Conservation (phyloP, 2,888 invertebrate species). For the Ditylenchus weischeri region DNA sequence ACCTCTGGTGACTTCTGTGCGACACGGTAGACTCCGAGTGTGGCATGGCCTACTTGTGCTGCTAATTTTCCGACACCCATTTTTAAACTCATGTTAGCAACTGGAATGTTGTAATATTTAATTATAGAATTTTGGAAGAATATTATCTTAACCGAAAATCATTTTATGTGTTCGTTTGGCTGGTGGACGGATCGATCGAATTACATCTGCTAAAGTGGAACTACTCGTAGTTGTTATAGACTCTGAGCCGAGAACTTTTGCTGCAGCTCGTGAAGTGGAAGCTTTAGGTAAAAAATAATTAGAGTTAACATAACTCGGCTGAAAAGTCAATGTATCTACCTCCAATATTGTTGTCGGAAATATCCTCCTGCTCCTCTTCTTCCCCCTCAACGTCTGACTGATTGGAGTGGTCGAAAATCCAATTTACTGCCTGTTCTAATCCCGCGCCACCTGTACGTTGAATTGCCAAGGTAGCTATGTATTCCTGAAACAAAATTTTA, state of each 20-base stretch:
- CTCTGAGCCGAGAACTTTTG: background rate
- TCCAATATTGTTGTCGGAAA: constrained; percentile 18
- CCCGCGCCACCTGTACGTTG: constrained; percentile 40
- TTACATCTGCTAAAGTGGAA: background rate
- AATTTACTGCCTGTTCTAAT: constrained; percentile 46
- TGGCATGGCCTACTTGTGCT: constrained; percentile 67
- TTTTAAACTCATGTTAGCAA: constrained; percentile 66
- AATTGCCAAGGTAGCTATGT: constrained; percentile 40
- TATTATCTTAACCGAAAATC: background rate
- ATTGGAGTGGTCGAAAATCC: constrained; percentile 48
- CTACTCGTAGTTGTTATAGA: background rate
- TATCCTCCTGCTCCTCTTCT: constrained; percentile 28
- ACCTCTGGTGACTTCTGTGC: constrained; percentile 56
- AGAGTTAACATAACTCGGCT: too few relatives aligned
- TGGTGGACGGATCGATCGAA: constrained; percentile 2
- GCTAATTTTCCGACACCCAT: constrained; percentile 69
- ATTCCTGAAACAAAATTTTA: constrained; percentile 38
- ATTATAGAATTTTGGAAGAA: too few relatives aligned
- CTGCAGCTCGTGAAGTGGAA: background rate
- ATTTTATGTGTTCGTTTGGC: background rate
- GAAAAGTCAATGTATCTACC: too few relatives aligned
- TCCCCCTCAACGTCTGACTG: constrained; percentile 41
- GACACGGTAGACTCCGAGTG: constrained; percentile 65
- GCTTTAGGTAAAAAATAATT: too few relatives aligned
- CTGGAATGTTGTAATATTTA: constrained; percentile 62